Percentiles rank a stretch among this genome's conserved stretches.
phyloP scores from a whole-genome alignment of 2,113 vertebrate genomes.

The Apistogramma diplotaenia region DNA sequence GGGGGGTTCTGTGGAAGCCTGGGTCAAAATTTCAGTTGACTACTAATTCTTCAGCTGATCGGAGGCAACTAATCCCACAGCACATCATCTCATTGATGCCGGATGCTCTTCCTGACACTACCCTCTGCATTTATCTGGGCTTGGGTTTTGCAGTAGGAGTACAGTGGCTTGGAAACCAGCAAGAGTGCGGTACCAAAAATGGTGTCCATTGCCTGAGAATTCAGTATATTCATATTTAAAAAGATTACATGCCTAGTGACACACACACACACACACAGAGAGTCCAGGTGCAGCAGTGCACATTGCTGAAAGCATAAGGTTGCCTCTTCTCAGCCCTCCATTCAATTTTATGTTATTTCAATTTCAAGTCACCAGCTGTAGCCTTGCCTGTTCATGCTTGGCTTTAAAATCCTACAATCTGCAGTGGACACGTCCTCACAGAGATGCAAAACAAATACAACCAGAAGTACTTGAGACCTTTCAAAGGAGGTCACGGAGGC shows the following conservation, averaged over 20 bases:
- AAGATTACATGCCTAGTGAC: background rate
- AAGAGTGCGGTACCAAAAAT: background rate
- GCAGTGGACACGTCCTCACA: background rate
- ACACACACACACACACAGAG: background rate
- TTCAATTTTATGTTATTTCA: background rate
- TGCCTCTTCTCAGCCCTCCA: background rate
- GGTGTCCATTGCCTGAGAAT: background rate
- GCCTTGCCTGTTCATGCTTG: background rate
- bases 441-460: background rate
- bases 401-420: background rate
- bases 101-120: background rate
- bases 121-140: background rate
- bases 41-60: background rate
- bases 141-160: background rate
- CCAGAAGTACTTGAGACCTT: background rate
- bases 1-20: background rate
- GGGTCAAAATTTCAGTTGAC: background rate
- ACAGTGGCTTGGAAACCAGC: background rate
- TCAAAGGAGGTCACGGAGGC: background rate
- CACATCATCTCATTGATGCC: background rate
- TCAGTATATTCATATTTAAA: background rate
- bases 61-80: background rate
- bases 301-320: background rate
- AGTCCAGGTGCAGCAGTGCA: conserved; percentile 1
- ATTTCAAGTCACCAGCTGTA: conserved; percentile 11